These are phyloP conservation scores for Octodon degus DNA, from an alignment of 2,113 vertebrate genomes.

Conservation along the genomic window DNA sequence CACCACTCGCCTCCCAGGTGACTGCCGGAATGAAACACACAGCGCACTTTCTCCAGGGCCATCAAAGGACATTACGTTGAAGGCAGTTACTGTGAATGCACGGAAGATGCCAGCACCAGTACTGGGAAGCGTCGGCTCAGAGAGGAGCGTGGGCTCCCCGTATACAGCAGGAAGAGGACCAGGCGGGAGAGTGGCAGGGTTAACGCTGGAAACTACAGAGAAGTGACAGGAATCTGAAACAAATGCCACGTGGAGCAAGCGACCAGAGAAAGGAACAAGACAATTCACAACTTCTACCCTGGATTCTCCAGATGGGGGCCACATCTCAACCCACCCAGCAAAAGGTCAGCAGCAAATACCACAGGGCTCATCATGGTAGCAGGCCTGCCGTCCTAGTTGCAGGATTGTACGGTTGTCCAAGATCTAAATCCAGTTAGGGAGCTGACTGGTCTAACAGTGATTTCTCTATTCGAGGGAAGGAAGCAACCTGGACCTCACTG, in stretches of 20 bases:
- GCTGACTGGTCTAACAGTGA: background rate
- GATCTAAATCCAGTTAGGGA: background rate
- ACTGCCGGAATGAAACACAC: background rate
- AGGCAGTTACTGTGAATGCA: background rate
- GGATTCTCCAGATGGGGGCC: background rate
- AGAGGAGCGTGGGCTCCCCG: background rate
- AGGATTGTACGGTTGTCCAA: background rate
- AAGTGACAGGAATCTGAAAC: background rate
- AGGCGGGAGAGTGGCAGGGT: background rate
- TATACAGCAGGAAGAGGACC: background rate
- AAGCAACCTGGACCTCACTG: no score
- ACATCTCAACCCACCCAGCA: background rate
- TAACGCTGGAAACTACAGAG: background rate
- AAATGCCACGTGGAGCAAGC: background rate
- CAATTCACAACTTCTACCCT: background rate
- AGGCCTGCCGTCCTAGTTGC: background rate
- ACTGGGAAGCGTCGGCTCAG: background rate
- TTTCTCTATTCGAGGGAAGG: background rate
- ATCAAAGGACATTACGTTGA: background rate
- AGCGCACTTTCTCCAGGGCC: background rate
- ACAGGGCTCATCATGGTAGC: background rate
- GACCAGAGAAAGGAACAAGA: background rate
- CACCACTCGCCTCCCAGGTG: background rate
- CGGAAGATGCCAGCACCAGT: background rate
- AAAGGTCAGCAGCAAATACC: background rate